Base-by-base conservation (phyloP, 2,797 vertebrate genomes). In the Melanotaenia nigrans region DNA sequence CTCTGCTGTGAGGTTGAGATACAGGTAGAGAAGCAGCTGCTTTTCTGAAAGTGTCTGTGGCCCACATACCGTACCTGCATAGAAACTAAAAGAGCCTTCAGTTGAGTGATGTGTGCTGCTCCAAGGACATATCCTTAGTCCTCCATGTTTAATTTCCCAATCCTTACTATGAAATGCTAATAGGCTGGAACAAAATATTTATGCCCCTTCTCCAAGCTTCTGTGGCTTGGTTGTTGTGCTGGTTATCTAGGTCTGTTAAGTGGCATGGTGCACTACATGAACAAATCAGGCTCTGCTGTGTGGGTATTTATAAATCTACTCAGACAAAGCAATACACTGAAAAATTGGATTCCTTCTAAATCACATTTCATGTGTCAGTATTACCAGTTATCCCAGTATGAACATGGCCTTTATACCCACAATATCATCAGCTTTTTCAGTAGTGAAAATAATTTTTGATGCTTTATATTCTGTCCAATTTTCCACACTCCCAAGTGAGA, bases 321-420 rank as follows among this genome's bases (percentile, higher is more conserved):
- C 61, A 28, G 67, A 65, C 47, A 79, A 68, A 79, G 68, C 79
- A 85, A 81, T 79, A 74, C 71, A 68, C 68, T 75, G 64, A 78
- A 77, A 85, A 90, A 87, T 73, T 80, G 68, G 77, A 86, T 90
- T 90, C 82, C 25, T 72, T n/a, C 53, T 73, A 55, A 89, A 87
- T 87, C 70, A 16, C 57, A 65, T 88, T 89, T 89, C 61, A 68
- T 88, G 80, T 83, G 72, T 61, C 61, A 38, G 65, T 56, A 68
- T 85, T 83, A 79, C 53, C 40, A 75, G 63, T 69, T 74, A 70
- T 68, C 70, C 81, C 65, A 79, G 72, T 86, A 89, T 84, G 73
- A 68, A 81, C 45, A 61, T 57, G 40, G 63, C 68, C 71, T 45
- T 77, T 71, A 75, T 71, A 62, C 66, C 66, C 65, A 33, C 36